Evolutionary conservation across 2,888 invertebrate genomes (phyloP).

Genomic region (Sialis lutaria): DNA sequence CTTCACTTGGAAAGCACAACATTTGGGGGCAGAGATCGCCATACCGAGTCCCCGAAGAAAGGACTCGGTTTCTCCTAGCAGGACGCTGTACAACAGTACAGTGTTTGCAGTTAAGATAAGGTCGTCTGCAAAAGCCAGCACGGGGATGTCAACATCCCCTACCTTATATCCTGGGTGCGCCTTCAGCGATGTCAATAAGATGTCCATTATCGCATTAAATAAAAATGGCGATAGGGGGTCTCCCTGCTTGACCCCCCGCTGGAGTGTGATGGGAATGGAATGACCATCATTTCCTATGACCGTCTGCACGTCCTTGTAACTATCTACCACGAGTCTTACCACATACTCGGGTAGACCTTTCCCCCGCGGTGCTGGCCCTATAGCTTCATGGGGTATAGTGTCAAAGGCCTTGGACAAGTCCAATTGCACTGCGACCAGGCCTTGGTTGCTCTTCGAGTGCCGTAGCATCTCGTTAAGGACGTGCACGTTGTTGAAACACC

Average conservation of each 20-base stretch:
- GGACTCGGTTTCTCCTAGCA: neutral
- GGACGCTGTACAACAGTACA: slow-evolving; percentile 13
- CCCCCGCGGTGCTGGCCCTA: neutral
- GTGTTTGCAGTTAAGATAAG: slow-evolving; percentile 13
- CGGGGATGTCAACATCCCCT: neutral
- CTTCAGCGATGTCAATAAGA: neutral
- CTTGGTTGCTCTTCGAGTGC: neutral
- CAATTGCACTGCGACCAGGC: neutral
- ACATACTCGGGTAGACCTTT: neutral
- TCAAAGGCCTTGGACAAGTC: neutral
- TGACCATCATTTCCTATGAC: too few relatives aligned
- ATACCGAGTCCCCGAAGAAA: slow-evolving; percentile 5
- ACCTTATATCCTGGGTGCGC: neutral
- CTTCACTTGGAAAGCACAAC: neutral
- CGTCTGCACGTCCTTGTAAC: neutral
- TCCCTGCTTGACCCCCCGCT: neutral
- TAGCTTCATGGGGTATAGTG: neutral
- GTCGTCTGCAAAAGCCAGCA: neutral
- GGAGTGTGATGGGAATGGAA: too few relatives aligned
- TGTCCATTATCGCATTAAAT: neutral
- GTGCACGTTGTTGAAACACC: neutral
- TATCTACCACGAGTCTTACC: neutral
- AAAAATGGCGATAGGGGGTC: neutral
- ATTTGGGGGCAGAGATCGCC: neutral
- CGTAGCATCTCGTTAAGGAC: neutral